Base-by-base conservation (phyloP, 1,140 invertebrate species). In the Nasonia longicornis region DNA sequence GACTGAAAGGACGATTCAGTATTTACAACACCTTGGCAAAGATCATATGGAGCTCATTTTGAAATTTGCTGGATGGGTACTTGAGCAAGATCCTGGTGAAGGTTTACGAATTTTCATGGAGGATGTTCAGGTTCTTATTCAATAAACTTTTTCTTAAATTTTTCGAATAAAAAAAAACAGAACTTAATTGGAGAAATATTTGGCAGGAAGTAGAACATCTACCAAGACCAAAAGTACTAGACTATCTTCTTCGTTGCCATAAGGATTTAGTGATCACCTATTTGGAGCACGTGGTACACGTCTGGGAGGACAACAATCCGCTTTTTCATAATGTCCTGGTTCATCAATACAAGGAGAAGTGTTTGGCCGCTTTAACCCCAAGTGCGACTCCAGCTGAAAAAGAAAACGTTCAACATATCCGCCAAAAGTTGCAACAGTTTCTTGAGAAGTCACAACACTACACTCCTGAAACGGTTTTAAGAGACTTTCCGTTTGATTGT, bases 21-120 rank as follows among this genome's bases (percentile, higher is more conserved):
- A 99, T 92, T 92, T 99, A 69, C 98, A 99, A 87, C 94, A 96
- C 87, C 91, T 99, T 77, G 97, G 96, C 92, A 91, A 89, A 84
- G 96, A 98, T 83, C 93, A 99, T 88, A 93, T 98, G 83, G 94
- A 97, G 84, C 89, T 99, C 52, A 98, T 99, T 85, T 95, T 99
- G 84, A 95, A 99, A 89, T 99, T 98, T 92, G 94, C 97, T n/a
- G 94, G 96, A 81, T 98, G 97, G 96, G 95, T 99, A 67, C 89
- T 99, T 26, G 93, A 94, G 82, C 93, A 95, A 85, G 92, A 96
- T 89, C 97, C 97, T 2, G 95, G 97, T 84, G 96, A 98, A 90
- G 98, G 97, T 14, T 89, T 99, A 0, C 95, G 96, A 88, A 99
- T 99, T 87, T 99, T 99, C 88, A 98, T 95, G 76, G 98, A 98